Evolutionary conservation across 2,888 invertebrate genomes (phyloP).

Genomic region (Theretra japonica): DNA sequence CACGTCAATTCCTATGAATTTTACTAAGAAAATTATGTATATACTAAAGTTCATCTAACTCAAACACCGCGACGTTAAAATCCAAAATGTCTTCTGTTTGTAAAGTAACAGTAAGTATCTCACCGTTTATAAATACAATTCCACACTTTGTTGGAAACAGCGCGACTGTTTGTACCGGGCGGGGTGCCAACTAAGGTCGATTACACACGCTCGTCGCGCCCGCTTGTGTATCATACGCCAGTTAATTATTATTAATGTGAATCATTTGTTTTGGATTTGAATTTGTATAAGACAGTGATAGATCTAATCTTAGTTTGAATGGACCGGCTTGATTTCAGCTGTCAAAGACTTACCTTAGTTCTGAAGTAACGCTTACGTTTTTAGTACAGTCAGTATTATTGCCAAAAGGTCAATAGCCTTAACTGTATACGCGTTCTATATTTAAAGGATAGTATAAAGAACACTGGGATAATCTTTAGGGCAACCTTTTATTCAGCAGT

Average conservation of each 20-base stretch:
- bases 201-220: neutral
- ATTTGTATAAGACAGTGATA: no score
- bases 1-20: neutral
- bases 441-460: no score
- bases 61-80: neutral
- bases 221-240: neutral
- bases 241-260: neutral
- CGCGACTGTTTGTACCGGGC: constrained; percentile 4
- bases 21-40: neutral
- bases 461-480: no score
- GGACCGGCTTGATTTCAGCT: no score
- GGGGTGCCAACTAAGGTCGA: constrained; percentile 18
- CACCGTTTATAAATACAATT: neutral
- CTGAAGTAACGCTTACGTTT: no score
- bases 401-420: no score
- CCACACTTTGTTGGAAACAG: constrained; percentile 10
- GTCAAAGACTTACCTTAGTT: no score
- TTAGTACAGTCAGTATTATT: no score
- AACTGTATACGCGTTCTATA: no score
- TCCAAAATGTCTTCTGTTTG: neutral
- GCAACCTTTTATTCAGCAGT: no score
- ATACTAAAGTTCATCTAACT: neutral
- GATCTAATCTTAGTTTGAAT: no score
- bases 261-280: neutral
- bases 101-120: neutral